A percentile compares a stretch with the other conserved stretches of the same genome.
These are phyloP conservation scores for Cephus nigrinus DNA, from an alignment of 2,888 invertebrate species.

Conservation along the genomic window DNA sequence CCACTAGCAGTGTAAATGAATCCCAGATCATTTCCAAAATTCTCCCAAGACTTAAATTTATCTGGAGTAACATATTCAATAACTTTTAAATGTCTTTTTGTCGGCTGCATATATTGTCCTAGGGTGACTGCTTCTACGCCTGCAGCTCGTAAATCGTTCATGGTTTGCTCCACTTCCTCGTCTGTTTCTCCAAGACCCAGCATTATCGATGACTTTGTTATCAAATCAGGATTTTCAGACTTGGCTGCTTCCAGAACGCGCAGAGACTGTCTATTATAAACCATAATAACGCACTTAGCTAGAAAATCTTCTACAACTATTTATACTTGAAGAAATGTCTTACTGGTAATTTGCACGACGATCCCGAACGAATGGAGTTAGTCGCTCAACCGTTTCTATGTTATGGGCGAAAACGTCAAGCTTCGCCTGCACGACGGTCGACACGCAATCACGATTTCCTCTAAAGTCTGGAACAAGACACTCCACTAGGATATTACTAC, in stretches of 20 bases:
- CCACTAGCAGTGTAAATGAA: slow-evolving; percentile 98
- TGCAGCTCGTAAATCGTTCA: slow-evolving; percentile 83
- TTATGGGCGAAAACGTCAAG: slow-evolving; percentile 99
- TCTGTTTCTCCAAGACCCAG: slow-evolving; percentile 94
- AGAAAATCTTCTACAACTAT: background rate
- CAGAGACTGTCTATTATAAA: slow-evolving; percentile 79
- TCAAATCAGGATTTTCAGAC: slow-evolving; percentile 79
- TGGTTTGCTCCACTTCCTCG: slow-evolving; percentile 84
- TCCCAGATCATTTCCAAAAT: slow-evolving; percentile 83
- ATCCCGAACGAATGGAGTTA: slow-evolving; percentile 94
- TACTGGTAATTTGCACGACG: slow-evolving; percentile 87
- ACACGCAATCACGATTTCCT: slow-evolving; percentile 81
- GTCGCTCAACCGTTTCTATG: slow-evolving; percentile 93
- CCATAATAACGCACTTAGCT: background rate
- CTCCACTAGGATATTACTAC: slow-evolving; percentile 88
- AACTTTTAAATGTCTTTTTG: slow-evolving; percentile 93
- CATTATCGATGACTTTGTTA: slow-evolving; percentile 99
- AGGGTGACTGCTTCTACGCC: slow-evolving; percentile 96
- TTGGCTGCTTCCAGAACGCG: slow-evolving; percentile 86
- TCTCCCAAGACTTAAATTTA: slow-evolving; percentile 90
- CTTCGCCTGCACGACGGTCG: slow-evolving; percentile 81
- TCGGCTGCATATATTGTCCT: slow-evolving; percentile 99
- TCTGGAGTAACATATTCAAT: slow-evolving; percentile 97
- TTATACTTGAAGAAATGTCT: background rate
- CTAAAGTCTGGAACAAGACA: slow-evolving; percentile 97